Percentiles rank a stretch among this genome's conserved stretches.
These are phyloP conservation scores for Coptotermes formosanus DNA, from an alignment of 1,140 invertebrate genomes.

Conservation along the genomic window DNA sequence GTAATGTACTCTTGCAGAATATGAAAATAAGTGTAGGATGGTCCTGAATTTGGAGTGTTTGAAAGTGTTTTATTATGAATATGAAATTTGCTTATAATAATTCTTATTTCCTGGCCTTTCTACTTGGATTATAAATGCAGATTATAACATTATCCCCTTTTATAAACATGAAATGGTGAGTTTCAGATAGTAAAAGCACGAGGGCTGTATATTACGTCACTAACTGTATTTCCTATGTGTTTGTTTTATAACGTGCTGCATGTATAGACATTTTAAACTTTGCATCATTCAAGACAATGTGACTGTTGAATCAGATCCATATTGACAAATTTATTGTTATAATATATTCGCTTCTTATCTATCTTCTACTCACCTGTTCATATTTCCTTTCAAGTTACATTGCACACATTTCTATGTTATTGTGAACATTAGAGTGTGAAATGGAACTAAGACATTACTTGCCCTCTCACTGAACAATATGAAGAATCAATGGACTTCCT, in stretches of 20 bases:
- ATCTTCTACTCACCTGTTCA: slow-evolving; percentile 12
- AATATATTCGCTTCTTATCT: not conserved
- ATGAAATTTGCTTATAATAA: too few species aligned
- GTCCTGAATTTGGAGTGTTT: too few species aligned
- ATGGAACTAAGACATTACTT: slow-evolving; percentile 4
- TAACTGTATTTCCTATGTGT: not conserved
- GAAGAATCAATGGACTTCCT: slow-evolving; percentile 15
- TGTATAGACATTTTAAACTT: slow-evolving; percentile 14
- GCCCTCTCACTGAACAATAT: not conserved
- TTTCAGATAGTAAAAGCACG: not conserved
- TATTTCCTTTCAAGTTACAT: not conserved
- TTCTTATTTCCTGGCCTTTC: not conserved
- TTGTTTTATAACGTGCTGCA: slow-evolving; percentile 13
- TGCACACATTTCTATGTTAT: not conserved
- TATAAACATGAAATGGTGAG: slow-evolving; percentile 7
- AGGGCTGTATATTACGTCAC: not conserved
- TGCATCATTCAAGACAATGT: not conserved
- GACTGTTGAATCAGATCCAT: not conserved
- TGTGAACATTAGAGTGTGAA: not conserved
- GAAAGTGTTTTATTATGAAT: too few species aligned
- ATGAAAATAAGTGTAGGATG: too few species aligned
- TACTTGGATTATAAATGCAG: not conserved
- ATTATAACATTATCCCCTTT: not conserved
- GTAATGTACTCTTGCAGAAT: too few species aligned
- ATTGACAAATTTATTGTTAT: slow-evolving; percentile 20